These are phyloP conservation scores for Cacatua alba DNA, from an alignment of 2,113 vertebrate species.

Conservation along the genomic window DNA sequence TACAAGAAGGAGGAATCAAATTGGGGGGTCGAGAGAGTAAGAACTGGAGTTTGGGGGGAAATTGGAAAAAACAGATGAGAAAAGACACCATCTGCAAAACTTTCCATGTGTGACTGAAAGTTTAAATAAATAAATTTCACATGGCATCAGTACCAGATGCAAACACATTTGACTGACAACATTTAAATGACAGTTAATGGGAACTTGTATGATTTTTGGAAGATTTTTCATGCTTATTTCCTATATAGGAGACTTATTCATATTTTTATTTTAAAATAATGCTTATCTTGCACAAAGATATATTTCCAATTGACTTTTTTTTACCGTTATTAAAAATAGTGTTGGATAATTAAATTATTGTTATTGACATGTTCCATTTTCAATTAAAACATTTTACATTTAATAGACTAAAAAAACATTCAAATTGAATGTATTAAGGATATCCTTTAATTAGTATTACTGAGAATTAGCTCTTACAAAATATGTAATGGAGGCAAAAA, in stretches of 20 bases:
- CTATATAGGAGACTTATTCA: neutral
- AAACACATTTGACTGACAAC: conserved; percentile 78
- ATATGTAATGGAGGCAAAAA: neutral
- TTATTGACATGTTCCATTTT: neutral
- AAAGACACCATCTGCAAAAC: conserved; percentile 87
- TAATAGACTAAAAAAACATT: neutral
- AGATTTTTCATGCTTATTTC: neutral
- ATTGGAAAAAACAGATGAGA: conserved; percentile 45
- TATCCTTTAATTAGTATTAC: neutral
- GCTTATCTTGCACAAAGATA: neutral
- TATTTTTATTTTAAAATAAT: neutral
- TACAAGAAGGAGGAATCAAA: conserved; percentile 51
- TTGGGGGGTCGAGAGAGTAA: conserved; percentile 25
- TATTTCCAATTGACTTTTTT: neutral
- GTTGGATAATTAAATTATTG: neutral
- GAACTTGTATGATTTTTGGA: conserved; percentile 9
- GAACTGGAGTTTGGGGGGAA: neutral
- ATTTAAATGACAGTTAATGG: conserved; percentile 78
- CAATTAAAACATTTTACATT: neutral
- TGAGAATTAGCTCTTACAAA: neutral
- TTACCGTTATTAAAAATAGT: neutral
- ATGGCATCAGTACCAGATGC: conserved; percentile 75
- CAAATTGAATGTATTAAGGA: neutral
- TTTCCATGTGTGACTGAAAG: conserved; percentile 90
- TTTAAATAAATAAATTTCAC: conserved; percentile 85